Percentiles rank a stretch among this genome's conserved stretches.
These are phyloP conservation scores for Trichonephila inaurata DNA, from an alignment of 1,140 invertebrate genomes.

Conservation along the genomic window DNA sequence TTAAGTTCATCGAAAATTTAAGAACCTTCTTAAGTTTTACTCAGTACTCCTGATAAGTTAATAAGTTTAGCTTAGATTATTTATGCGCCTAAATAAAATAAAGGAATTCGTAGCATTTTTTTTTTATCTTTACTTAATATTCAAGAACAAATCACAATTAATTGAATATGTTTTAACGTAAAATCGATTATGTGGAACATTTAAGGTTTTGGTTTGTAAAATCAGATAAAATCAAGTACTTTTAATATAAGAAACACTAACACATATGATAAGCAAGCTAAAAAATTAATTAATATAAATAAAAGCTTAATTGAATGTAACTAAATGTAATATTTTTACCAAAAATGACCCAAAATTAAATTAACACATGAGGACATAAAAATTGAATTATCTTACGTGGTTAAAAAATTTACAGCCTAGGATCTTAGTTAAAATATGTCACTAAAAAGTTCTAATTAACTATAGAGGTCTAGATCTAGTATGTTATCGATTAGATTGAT, in stretches of 20 bases:
- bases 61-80: too few species aligned
- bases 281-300: neutral
- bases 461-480: neutral
- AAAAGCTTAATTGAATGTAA: neutral
- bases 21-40: too few species aligned
- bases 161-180: too few species aligned
- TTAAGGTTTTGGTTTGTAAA: neutral
- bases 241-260: neutral
- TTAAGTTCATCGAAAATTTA: too few species aligned
- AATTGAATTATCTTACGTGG: neutral
- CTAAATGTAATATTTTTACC: neutral
- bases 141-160: too few species aligned
- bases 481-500: slow-evolving; percentile 14
- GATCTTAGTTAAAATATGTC: neutral
- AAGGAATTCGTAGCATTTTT: too few species aligned
- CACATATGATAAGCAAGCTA: neutral
- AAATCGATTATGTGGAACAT: too few species aligned
- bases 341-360: slow-evolving; percentile 14
- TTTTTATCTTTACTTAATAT: too few species aligned
- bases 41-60: too few species aligned
- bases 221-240: neutral
- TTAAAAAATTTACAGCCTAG: neutral
- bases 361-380: neutral
- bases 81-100: too few species aligned
- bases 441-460: slow-evolving; percentile 17